Base-by-base conservation (phyloP, 2,797 vertebrate genomes). In the Oreonectes daqikongensis region DNA sequence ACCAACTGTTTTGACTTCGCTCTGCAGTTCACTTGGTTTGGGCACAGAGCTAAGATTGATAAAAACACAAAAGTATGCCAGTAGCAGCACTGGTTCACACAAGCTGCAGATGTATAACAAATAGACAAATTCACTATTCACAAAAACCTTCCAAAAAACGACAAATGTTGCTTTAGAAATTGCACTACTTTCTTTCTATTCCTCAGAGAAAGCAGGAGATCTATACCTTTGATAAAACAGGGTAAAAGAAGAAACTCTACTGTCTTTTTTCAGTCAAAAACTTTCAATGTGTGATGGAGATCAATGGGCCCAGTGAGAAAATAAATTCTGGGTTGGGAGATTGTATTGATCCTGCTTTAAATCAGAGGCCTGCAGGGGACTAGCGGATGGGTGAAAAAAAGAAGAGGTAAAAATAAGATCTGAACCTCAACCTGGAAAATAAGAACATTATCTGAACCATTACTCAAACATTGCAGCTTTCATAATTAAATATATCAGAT, bases 281-380 rank as follows among this genome's bases (percentile, higher is more conserved):
- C 85, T 86, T 92, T 88, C 84, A 87, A 85, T 84, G 79, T 86
- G 83, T 88, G 88, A 88, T 89, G 83, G 81, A 91, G 89, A 92
- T 93, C 90, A 90, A 92, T 92, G 88, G 86, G 80, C 53, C 81
- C 83, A 82, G 83, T 88, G 90, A 89, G 90, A 88, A 89, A 91
- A 92, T 92, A 89, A 87, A 91, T 91, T 90, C 87, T 86, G 85
- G 86, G 83, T 86, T 90, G 87, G 86, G 87, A 90, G 87, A 92
- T 87, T 88, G 87, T 92, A 92, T 93, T 88, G 92, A 93, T 91
- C 87, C 63, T 81, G 71, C 83, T 83, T 77, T 86, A 86, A 88
- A 85, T 89, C 85, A 88, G 88, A 87, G 83, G 89, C 89, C 87
- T 87, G 72, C 83, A 85, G 88, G 87, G 86, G 77, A 84, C 81